phyloP scores from a whole-genome alignment of 2,113 vertebrate species.

The Paracanthobrama guichenoti region DNA sequence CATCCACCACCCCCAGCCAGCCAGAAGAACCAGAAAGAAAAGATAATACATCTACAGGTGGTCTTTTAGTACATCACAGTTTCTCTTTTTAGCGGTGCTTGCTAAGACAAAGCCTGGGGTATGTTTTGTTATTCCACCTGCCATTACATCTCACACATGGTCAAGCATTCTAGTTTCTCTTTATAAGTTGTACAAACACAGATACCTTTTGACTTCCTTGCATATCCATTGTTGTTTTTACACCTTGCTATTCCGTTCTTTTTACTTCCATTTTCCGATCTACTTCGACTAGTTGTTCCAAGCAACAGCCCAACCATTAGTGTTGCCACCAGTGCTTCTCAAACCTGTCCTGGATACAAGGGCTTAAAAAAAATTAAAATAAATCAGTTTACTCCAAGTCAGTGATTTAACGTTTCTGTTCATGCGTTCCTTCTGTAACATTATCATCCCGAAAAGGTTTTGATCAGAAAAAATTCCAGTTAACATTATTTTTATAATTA shows the following conservation, averaged over 20 bases:
- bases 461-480: too few relatives aligned
- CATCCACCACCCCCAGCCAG: not conserved
- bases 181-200: too few relatives aligned
- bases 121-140: not conserved
- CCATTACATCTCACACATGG: not conserved
- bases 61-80: not conserved
- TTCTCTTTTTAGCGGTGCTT: not conserved
- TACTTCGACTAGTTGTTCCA: not conserved
- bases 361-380: too few relatives aligned
- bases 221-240: too few relatives aligned
- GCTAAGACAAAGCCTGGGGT: not conserved
- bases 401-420: too few relatives aligned
- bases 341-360: too few relatives aligned
- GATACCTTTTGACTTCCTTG: too few relatives aligned
- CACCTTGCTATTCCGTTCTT: not conserved
- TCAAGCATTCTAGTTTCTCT: not conserved
- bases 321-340: not conserved
- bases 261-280: not conserved
- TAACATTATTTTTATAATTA: too few relatives aligned
- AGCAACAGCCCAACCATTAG: not conserved
- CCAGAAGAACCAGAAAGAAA: constrained; percentile 48
- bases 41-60: constrained; percentile 51
- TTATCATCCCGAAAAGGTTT: too few relatives aligned
- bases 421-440: too few relatives aligned
- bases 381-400: too few relatives aligned